Evolutionary conservation across 2,888 invertebrate genomes (phyloP).

Genomic region (Hololepta plana): DNA sequence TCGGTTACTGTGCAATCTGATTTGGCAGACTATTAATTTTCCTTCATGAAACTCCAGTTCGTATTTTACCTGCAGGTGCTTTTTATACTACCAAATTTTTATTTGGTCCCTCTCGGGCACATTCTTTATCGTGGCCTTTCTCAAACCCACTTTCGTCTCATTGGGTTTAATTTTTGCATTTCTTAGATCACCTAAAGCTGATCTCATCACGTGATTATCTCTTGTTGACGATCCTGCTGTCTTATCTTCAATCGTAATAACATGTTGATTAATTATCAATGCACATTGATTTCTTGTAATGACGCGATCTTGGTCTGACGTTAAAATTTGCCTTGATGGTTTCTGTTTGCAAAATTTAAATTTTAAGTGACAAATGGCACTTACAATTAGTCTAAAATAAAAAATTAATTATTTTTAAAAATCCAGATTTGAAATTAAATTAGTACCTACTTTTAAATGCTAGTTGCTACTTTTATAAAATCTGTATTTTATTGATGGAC

Average conservation of each 20-base stretch:
- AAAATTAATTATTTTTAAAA: no score
- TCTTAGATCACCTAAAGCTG: constrained; percentile 74
- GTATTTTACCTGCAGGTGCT: constrained; percentile 18
- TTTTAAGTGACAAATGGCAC: no score
- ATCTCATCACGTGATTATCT: constrained; percentile 56
- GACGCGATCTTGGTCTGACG: constrained; percentile 28
- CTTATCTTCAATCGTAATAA: constrained; percentile 45
- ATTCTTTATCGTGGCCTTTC: constrained; percentile 8
- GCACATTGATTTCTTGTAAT: constrained; percentile 38
- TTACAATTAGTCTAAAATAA: no score
- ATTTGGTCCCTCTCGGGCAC: constrained; percentile 17
- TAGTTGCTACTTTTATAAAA: no score
- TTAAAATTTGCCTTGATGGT: constrained; percentile 28
- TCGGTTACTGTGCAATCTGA: constrained; percentile 22
- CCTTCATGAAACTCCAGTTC: constrained; percentile 21
- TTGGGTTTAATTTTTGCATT: constrained; percentile 34
- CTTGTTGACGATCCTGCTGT: constrained; percentile 63
- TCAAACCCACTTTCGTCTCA: constrained; percentile 13
- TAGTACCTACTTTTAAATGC: no score
- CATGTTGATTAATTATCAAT: constrained; percentile 7
- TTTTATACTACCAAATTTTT: constrained; percentile 21
- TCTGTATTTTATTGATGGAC: no score
- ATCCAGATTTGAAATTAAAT: no score
- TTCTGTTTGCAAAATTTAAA: no score
- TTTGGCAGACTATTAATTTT: constrained; percentile 13